Percentiles rank a stretch among this genome's conserved stretches.
Conservation (phyloP, 2,113 vertebrate genomes). For the Condylura cristata region DNA sequence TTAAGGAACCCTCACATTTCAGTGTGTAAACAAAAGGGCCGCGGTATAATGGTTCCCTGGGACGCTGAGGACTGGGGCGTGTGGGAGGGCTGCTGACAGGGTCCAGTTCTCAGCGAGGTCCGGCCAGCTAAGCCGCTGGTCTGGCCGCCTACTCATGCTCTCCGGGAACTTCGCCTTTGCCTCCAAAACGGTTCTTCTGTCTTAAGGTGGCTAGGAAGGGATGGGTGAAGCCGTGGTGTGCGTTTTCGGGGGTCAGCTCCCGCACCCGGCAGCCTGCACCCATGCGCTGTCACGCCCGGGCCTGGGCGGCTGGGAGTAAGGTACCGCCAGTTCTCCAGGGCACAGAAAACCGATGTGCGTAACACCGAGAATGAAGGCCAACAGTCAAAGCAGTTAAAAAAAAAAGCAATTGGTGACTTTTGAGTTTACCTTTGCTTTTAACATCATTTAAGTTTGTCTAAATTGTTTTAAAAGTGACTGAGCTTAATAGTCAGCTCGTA, state of each 20-base stretch:
- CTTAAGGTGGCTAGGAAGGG: conserved; percentile 11
- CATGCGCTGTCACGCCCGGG: too few relatives aligned
- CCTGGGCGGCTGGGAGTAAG: too few relatives aligned
- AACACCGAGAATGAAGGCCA: neutral
- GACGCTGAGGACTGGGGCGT: neutral
- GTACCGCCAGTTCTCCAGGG: too few relatives aligned
- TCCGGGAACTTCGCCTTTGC: conserved; percentile 24
- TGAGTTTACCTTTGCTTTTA: conserved; percentile 8
- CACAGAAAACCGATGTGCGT: too few relatives aligned
- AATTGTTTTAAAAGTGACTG: conserved; percentile 1
- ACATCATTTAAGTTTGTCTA: neutral
- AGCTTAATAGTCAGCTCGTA: neutral
- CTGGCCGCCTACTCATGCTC: neutral
- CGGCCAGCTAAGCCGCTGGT: neutral
- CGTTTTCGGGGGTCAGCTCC: neutral
- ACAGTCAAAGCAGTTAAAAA: neutral
- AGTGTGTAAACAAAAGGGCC: conserved; percentile 68
- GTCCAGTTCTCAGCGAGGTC: neutral
- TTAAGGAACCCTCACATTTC: conserved; percentile 71
- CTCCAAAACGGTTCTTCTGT: conserved; percentile 12
- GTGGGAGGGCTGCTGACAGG: neutral
- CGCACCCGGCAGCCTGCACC: accelerated
- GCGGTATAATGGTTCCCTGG: conserved; percentile 31
- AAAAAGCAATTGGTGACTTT: neutral
- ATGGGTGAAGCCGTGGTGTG: neutral